Evolutionary conservation across 1,140 invertebrate genomes (phyloP).

Genomic region (Eumeta japonica): DNA sequence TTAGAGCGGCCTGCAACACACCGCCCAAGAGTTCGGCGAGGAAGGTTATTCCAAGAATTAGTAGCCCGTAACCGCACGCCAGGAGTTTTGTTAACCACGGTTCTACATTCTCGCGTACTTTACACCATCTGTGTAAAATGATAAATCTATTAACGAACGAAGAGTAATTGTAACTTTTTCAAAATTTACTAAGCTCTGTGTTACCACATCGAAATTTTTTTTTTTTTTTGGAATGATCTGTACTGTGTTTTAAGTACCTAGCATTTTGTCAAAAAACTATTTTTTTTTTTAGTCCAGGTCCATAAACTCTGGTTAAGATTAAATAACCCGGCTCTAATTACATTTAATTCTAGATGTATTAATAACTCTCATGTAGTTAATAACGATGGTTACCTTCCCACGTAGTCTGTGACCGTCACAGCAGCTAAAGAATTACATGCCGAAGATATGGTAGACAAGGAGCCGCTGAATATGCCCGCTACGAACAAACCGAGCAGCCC

Average conservation of each 20-base stretch:
- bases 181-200: too few species aligned
- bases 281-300: too few species aligned
- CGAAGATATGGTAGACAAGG: slow-evolving; percentile 83
- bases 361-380: too few species aligned
- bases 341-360: too few species aligned
- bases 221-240: too few species aligned
- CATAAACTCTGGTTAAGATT: too few species aligned
- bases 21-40: slow-evolving; percentile 77
- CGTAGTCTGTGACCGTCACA: slow-evolving; percentile 77
- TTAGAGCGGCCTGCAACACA: slow-evolving; percentile 80
- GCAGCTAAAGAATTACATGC: slow-evolving; percentile 82
- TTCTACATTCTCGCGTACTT: slow-evolving; percentile 22
- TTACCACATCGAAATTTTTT: too few species aligned
- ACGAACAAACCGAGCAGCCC: slow-evolving; percentile 61
- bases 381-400: slow-evolving; percentile 24
- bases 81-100: slow-evolving; percentile 44
- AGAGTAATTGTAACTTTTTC: too few species aligned
- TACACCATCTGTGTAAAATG: slow-evolving; percentile 43
- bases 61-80: slow-evolving; percentile 49
- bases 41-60: slow-evolving; percentile 67
- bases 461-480: slow-evolving; percentile 66
- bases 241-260: too few species aligned
- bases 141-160: too few species aligned
- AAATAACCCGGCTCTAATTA: too few species aligned
- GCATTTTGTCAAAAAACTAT: too few species aligned